These are phyloP conservation scores for Anas platyrhynchos DNA, from an alignment of 2,113 vertebrate species.

Conservation along the genomic window DNA sequence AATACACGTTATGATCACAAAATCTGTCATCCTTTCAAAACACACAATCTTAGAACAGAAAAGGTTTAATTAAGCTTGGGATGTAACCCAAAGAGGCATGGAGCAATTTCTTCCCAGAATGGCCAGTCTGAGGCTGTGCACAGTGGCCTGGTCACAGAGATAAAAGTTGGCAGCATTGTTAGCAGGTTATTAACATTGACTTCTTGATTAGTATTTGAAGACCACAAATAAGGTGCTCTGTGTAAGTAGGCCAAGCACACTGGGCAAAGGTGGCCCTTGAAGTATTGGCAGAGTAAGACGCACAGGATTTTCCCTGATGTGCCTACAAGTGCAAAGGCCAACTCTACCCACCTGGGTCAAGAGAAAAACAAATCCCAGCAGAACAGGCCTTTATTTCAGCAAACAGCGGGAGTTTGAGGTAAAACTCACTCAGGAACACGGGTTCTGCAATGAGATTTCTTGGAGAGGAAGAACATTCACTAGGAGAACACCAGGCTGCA, in stretches of 20 bases:
- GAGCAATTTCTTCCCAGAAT: neutral
- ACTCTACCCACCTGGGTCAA: neutral
- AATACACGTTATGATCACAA: neutral
- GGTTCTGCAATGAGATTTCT: neutral
- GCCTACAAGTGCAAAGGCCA: neutral
- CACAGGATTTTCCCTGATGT: neutral
- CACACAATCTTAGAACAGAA: neutral
- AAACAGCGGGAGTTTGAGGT: neutral
- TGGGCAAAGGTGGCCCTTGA: neutral
- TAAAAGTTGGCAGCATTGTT: neutral
- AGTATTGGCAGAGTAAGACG: neutral
- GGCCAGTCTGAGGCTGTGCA: neutral
- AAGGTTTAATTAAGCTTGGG: neutral
- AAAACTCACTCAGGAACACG: neutral
- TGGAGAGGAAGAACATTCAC: neutral
- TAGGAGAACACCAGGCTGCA: neutral
- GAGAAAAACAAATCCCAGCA: neutral
- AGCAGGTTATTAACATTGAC: neutral
- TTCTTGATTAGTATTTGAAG: neutral
- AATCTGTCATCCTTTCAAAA: neutral
- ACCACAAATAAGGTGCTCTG: neutral
- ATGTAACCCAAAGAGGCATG: neutral
- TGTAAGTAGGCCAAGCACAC: neutral
- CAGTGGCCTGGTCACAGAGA: neutral
- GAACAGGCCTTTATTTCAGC: neutral